Conservation (phyloP, 1,140 invertebrate species). For the Manduca sexta region DNA sequence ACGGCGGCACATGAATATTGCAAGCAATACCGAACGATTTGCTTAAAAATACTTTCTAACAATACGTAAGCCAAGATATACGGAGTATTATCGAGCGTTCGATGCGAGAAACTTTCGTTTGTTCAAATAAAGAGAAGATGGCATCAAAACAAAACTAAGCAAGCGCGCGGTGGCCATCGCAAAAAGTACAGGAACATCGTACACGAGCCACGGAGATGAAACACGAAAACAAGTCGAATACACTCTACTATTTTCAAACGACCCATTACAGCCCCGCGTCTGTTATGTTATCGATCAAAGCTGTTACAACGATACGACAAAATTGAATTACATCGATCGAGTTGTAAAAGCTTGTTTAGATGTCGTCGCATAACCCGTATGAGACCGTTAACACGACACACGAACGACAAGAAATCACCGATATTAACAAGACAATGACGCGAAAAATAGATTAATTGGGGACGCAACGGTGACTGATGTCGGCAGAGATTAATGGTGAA, state of each 20-base stretch:
- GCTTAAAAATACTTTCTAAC: conserved; percentile 44
- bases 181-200: conserved; percentile 17
- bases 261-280: conserved; percentile 9
- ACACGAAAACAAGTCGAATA: conserved; percentile 21
- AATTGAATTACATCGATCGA: conserved; percentile 18
- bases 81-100: conserved; percentile 26
- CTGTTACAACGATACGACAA: conserved; percentile 15
- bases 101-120: conserved; percentile 32
- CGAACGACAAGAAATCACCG: conserved; percentile 15
- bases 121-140: conserved; percentile 21
- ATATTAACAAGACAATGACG: conserved; percentile 29
- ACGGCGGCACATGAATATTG: conserved; percentile 15
- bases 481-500: conserved; percentile 37
- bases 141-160: conserved; percentile 36
- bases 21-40: conserved; percentile 11
- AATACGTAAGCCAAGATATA: conserved; percentile 29
- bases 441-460: conserved; percentile 37
- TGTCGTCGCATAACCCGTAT: conserved; percentile 26
- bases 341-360: conserved; percentile 17
- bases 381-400: conserved; percentile 27
- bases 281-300: conserved; percentile 14
- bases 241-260: conserved; percentile 6
- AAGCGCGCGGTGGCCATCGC: conserved; percentile 3
- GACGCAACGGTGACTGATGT: conserved; percentile 25
- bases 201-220: conserved; percentile 25